A percentile compares a stretch with the other conserved stretches of the same genome.
These are phyloP conservation scores for Pachypeltis micranthus DNA, from an alignment of 1,140 invertebrate genomes.

Conservation along the genomic window DNA sequence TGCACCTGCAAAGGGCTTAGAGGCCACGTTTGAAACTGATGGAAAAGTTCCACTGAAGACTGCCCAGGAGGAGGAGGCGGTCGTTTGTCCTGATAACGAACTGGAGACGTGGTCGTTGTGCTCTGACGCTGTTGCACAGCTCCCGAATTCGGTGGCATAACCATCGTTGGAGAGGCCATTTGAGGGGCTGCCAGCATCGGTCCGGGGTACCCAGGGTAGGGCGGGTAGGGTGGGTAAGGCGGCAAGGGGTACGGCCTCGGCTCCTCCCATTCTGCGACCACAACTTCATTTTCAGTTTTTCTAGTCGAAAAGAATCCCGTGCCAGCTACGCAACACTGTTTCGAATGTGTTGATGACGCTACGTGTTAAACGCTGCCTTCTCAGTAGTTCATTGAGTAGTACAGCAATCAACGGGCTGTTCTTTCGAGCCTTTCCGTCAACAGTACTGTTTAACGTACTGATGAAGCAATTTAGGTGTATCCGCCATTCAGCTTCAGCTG, in stretches of 20 bases:
- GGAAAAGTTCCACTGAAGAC: not conserved
- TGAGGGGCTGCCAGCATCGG: not conserved
- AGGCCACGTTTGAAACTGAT: not conserved
- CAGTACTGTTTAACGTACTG: too few relatives aligned
- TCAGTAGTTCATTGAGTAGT: too few relatives aligned
- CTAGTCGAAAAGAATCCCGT: too few relatives aligned
- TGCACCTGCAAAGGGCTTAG: not conserved
- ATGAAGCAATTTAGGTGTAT: too few relatives aligned
- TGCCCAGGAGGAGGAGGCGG: not conserved
- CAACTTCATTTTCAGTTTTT: too few relatives aligned
- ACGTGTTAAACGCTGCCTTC: too few relatives aligned
- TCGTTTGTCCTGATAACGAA: not conserved
- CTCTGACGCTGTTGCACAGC: too few relatives aligned
- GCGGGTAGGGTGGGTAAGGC: not conserved
- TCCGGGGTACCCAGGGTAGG: not conserved
- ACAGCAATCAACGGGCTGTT: too few relatives aligned
- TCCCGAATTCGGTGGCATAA: not conserved
- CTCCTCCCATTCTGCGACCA: too few relatives aligned
- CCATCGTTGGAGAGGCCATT: not conserved
- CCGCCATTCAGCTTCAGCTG: not conserved
- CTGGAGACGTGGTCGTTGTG: too few relatives aligned
- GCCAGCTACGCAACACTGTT: too few relatives aligned
- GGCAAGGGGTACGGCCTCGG: not conserved
- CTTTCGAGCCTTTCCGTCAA: not conserved
- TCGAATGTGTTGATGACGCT: too few relatives aligned